Conservation (phyloP, 2,888 invertebrate genomes). For the Aspidiotus destructor region DNA sequence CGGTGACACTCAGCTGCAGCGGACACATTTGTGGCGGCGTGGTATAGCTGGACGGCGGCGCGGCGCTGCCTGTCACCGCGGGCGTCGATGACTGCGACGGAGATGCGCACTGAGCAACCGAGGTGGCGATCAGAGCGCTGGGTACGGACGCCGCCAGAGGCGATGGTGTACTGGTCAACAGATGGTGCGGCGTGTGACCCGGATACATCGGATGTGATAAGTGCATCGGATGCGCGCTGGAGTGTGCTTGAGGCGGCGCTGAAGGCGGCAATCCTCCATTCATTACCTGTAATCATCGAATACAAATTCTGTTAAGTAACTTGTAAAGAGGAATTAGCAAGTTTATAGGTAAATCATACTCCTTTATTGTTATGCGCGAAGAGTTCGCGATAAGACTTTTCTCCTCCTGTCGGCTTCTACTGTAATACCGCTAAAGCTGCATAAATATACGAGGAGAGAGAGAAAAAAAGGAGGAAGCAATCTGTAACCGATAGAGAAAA, state of each 20-base stretch:
- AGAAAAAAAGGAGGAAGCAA: no score
- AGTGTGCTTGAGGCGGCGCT: slow-evolving; percentile 15
- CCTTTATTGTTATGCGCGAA: no score
- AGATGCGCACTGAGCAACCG: slow-evolving; percentile 43
- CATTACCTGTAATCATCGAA: slow-evolving; percentile 13
- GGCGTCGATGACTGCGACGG: slow-evolving; percentile 8
- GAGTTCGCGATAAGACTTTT: no score
- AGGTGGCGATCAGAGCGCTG: neutral
- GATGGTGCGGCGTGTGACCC: slow-evolving; percentile 14
- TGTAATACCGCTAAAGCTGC: no score
- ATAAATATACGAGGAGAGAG: no score
- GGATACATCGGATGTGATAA: slow-evolving; percentile 10
- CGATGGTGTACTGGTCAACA: slow-evolving; percentile 2
- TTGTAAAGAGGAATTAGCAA: neutral
- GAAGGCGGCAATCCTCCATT: slow-evolving; percentile 10
- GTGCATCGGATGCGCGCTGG: slow-evolving; percentile 8
- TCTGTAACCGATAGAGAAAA: no score
- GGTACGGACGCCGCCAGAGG: slow-evolving; percentile 2
- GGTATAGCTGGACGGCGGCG: slow-evolving; percentile 21
- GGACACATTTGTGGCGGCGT: slow-evolving; percentile 35
- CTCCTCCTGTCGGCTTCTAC: no score
- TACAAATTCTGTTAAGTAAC: neutral
- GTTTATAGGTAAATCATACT: neutral
- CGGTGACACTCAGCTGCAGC: slow-evolving; percentile 33
- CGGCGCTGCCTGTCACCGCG: slow-evolving; percentile 12